phyloP scores from a whole-genome alignment of 1,140 invertebrate genomes.

The Andrena cerasifolii region DNA sequence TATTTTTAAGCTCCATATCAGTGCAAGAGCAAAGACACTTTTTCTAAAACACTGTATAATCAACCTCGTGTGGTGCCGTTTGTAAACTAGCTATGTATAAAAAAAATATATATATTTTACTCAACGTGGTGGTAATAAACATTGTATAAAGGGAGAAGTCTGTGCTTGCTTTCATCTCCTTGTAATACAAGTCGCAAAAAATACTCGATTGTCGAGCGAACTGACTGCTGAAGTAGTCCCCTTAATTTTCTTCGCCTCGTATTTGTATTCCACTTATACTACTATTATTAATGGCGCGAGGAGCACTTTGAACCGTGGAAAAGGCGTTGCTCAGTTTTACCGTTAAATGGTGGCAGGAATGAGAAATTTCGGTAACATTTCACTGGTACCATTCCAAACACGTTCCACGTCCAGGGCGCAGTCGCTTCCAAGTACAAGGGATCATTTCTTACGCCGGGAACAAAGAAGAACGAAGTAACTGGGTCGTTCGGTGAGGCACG shows the following conservation, averaged over 20 bases:
- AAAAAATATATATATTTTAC: too few species aligned
- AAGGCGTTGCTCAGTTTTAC: not conserved
- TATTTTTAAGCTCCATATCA: too few species aligned
- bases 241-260: constrained; percentile 25
- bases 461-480: constrained; percentile 45
- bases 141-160: too few species aligned
- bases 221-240: too few species aligned
- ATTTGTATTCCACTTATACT: constrained; percentile 38
- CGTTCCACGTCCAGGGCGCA: constrained; percentile 28
- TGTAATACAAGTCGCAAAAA: too few species aligned
- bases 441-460: constrained; percentile 45
- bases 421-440: constrained; percentile 8
- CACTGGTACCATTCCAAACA: constrained; percentile 44
- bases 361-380: constrained; percentile 55
- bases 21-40: too few species aligned
- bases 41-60: too few species aligned
- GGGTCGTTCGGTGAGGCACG: constrained; percentile 38
- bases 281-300: constrained; percentile 43
- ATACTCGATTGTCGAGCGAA: too few species aligned
- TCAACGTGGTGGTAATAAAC: too few species aligned
- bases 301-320: not conserved
- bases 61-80: too few species aligned
- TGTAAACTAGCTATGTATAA: too few species aligned
- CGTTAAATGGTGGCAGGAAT: constrained; percentile 44
- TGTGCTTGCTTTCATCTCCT: too few species aligned